Percentiles rank a stretch among this genome's conserved stretches.
phyloP scores from a whole-genome alignment of 1,140 invertebrate genomes.

The Euborellia annulipes region DNA sequence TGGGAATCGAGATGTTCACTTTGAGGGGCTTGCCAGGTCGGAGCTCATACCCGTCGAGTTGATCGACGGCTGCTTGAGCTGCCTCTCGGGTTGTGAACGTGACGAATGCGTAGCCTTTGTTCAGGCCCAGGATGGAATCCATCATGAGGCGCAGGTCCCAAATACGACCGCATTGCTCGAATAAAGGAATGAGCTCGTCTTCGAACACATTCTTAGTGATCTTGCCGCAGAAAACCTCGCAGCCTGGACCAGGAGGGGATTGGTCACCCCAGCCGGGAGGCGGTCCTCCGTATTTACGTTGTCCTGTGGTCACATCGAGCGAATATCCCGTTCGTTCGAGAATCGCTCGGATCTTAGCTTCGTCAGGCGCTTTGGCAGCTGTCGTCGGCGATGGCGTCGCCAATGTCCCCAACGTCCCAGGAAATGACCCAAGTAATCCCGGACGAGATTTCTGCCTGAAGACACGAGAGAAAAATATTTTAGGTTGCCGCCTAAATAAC shows the following conservation, averaged over 20 bases:
- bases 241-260: slow-evolving; percentile 72
- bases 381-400: slow-evolving; percentile 37
- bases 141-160: slow-evolving; percentile 98
- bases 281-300: slow-evolving; percentile 95
- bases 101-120: slow-evolving; percentile 96
- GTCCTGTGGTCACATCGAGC: slow-evolving; percentile 95
- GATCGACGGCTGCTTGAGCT: slow-evolving; percentile 82
- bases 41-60: slow-evolving; percentile 99
- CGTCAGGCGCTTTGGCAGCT: slow-evolving; percentile 70
- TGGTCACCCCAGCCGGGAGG: slow-evolving; percentile 82
- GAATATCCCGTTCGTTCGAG: slow-evolving; percentile 89
- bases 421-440: no score
- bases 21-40: slow-evolving; percentile 96
- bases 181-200: slow-evolving; percentile 93
- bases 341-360: slow-evolving; percentile 85
- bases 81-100: slow-evolving; percentile 87
- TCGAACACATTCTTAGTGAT: slow-evolving; percentile 98
- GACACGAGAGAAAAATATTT: no score
- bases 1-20: slow-evolving; percentile 99
- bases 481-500: no score
- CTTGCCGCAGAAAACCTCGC: slow-evolving; percentile 98
- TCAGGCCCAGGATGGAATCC: slow-evolving; percentile 94
- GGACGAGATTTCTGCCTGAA: no score
- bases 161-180: slow-evolving; percentile 92
- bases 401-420: slow-evolving; percentile 41